Base-by-base conservation (phyloP, 2,113 vertebrate species). In the Otus sunia region DNA sequence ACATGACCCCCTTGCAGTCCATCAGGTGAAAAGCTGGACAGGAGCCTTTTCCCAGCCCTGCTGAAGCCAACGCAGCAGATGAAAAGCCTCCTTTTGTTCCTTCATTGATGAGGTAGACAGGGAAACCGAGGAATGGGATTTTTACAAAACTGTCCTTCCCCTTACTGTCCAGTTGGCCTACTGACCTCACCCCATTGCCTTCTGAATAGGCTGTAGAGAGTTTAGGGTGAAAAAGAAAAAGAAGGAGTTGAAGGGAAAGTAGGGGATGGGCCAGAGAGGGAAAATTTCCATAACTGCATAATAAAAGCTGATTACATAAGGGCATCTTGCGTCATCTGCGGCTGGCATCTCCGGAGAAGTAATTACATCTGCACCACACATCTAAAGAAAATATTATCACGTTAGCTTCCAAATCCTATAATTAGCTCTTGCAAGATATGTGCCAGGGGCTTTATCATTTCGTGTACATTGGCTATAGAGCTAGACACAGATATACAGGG, bases 291-390 rank as follows among this genome's bases (percentile, higher is more conserved):
- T 55, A 75, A 53, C 50, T 74, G 94, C 91, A 86, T 64, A 82
- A 92, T 79, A 72, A 75, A 74, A 89, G 67, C 34, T 13, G 86
- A 88, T 97, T 96, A 86, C 86, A 95, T 96, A 96, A 97, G 83
- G 83, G 84, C 91, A 85, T 52, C 81, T 91, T 84, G 67, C 79
- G 45, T 96, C 96, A 95, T 95, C 90, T 79, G 92, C 5, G 41
- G 75, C 85, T 93, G 88, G 94, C 96, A 96, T 94, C 96, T 96
- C 93, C 8, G 43, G 95, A 95, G 96, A 68, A 94, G 92, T 84
- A 87, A 97, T 85, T 93, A 91, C 96, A 97, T 97, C 94, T 97
- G 86, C 80, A 94, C 88, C 86, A 72, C 80, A 76, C 76, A 91
- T 88, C 95, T 81, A 72, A 92, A 81, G 94, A 72, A 97, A 97